A percentile compares a stretch with the other conserved stretches of the same genome.
Evolutionary conservation across 2,888 invertebrate genomes (phyloP).

Genomic region (Ommatoiulus sabulosus): DNA sequence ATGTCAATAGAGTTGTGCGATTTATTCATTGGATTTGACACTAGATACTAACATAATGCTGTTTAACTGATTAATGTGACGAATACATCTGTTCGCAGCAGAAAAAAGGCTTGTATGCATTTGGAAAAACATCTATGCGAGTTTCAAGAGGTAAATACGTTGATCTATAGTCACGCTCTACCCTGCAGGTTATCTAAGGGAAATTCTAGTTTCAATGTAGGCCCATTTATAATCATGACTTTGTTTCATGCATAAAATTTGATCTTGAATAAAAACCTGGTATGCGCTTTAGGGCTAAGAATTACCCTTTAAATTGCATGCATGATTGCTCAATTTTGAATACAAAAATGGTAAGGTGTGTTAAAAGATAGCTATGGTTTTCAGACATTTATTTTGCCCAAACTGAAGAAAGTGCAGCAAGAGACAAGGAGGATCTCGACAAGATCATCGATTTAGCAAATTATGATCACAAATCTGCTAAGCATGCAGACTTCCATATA

Average conservation of each 20-base stretch:
- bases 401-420: constrained; percentile 55
- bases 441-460: constrained; percentile 55
- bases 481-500: not conserved
- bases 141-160: not conserved
- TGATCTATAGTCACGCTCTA: too few relatives aligned
- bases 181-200: too few relatives aligned
- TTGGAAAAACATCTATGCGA: constrained; percentile 8
- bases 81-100: not conserved
- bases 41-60: too few relatives aligned
- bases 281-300: not conserved
- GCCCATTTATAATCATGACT: not conserved
- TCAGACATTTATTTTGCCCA: not conserved
- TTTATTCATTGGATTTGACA: too few relatives aligned
- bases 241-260: not conserved
- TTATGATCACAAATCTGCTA: not conserved
- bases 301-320: not conserved
- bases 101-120: constrained; percentile 16
- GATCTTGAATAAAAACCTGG: too few relatives aligned
- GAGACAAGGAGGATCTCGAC: constrained; percentile 57
- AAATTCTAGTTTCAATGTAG: not conserved
- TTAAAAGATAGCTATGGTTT: not conserved
- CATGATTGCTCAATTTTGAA: not conserved
- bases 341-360: not conserved
- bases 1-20: too few relatives aligned
- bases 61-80: too few relatives aligned